Conservation (phyloP, 2,888 invertebrate genomes). For the Cataglyphis altisquamis region DNA sequence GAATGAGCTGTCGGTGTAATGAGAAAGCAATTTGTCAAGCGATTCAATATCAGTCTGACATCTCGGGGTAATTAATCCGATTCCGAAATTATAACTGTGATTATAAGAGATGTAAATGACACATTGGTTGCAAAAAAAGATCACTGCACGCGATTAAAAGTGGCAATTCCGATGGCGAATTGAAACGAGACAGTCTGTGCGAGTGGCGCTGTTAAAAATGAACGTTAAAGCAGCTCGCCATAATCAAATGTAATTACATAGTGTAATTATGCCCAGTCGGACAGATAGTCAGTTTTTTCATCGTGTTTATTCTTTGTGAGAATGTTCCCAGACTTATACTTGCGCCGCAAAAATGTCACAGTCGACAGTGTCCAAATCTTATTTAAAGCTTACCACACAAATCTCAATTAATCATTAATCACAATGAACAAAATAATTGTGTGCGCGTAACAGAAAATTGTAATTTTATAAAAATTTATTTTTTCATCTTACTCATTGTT, state of each 20-base stretch:
- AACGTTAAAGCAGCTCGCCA: not conserved
- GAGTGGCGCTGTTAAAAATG: not conserved
- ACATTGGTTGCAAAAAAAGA: not conserved
- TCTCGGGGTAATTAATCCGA: conserved; percentile 11
- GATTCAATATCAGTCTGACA: conserved; percentile 10
- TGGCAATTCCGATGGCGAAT: not conserved
- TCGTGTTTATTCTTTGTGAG: conserved; percentile 68
- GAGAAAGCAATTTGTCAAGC: not conserved
- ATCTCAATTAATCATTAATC: not conserved
- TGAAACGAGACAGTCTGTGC: conserved; percentile 19
- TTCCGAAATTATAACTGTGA: conserved; percentile 3
- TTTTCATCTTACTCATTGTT: not conserved
- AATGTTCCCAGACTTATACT: conserved; percentile 73
- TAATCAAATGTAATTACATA: conserved; percentile 46
- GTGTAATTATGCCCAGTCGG: conserved; percentile 63
- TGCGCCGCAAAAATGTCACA: conserved; percentile 33
- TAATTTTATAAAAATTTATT: not conserved
- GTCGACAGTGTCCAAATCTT: conserved; percentile 56
- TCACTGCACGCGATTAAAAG: not conserved
- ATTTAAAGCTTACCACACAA: not conserved
- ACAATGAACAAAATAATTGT: not conserved
- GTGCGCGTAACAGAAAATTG: not conserved
- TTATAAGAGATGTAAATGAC: not conserved
- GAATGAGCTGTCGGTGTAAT: not conserved
- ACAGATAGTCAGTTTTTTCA: conserved; percentile 33